Evolutionary conservation across 2,888 invertebrate genomes (phyloP).

Genomic region (Rhamphomyia laevipes): DNA sequence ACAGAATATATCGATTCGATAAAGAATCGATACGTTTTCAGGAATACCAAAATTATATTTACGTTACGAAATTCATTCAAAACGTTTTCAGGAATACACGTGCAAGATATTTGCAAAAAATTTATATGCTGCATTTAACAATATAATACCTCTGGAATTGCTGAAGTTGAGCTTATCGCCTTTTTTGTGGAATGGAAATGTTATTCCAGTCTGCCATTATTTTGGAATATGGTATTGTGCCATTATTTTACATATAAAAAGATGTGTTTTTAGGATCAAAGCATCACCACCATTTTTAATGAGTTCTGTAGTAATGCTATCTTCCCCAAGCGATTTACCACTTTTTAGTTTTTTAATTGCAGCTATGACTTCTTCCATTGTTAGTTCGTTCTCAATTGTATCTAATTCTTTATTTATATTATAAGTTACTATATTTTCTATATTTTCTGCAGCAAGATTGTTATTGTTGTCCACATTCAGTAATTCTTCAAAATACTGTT

Average conservation of each 20-base stretch:
- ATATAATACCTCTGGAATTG: constrained; percentile 2
- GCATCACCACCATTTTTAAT: not conserved
- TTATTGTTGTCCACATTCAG: not conserved
- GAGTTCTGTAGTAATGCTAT: constrained; percentile 2
- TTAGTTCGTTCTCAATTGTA: not conserved
- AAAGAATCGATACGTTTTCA: too few relatives aligned
- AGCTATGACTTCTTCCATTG: not conserved
- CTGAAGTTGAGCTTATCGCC: not conserved
- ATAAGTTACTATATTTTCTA: not conserved
- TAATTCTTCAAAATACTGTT: not conserved
- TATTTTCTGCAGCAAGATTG: not conserved
- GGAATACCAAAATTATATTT: too few relatives aligned
- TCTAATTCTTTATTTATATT: not conserved
- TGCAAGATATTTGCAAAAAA: not conserved
- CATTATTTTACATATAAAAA: not conserved
- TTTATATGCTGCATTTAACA: not conserved
- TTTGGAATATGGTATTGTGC: not conserved
- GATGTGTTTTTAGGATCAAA: not conserved
- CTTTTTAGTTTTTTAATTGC: not conserved
- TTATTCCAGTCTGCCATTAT: not conserved
- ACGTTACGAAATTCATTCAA: too few relatives aligned
- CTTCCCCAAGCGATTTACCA: not conserved
- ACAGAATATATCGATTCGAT: too few relatives aligned
- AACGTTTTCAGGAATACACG: too few relatives aligned
- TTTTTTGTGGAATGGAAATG: constrained; percentile 1